Evolutionary conservation across 2,888 invertebrate genomes (phyloP).

Genomic region (Protula sp.): DNA sequence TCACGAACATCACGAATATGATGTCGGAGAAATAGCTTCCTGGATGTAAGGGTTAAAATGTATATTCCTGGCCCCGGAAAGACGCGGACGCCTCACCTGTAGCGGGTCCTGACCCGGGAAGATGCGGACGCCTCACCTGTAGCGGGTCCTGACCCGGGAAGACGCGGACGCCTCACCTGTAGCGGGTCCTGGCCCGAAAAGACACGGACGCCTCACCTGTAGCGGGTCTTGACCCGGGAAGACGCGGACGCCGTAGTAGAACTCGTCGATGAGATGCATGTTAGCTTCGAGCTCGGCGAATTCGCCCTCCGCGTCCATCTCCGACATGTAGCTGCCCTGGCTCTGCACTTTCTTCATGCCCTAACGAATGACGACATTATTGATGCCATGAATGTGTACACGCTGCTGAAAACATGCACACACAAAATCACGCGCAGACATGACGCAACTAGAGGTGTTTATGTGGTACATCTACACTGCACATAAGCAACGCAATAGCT

Average conservation of each 20-base stretch:
- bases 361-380: background rate
- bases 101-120: constrained; percentile 67
- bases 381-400: background rate
- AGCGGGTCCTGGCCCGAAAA: constrained; percentile 67
- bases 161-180: constrained; percentile 63
- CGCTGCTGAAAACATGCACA: background rate
- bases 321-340: constrained; percentile 24
- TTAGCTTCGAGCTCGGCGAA: constrained; percentile 42
- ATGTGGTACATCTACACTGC: too few relatives aligned
- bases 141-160: constrained; percentile 67
- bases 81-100: too few relatives aligned
- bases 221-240: constrained; percentile 67
- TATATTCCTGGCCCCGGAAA: too few relatives aligned
- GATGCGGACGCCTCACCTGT: constrained; percentile 62
- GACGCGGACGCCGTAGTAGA: constrained; percentile 80
- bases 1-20: too few relatives aligned
- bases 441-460: too few relatives aligned
- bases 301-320: constrained; percentile 26
- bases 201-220: constrained; percentile 58
- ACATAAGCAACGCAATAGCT: too few relatives aligned
- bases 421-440: too few relatives aligned
- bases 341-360: constrained; percentile 15
- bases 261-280: constrained; percentile 76
- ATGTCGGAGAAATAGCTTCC: too few relatives aligned
- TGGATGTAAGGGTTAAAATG: too few relatives aligned